Percentiles rank a stretch among this genome's conserved stretches.
Evolutionary conservation across 2,113 vertebrate genomes (phyloP).

Genomic region (Scatophagus argus): DNA sequence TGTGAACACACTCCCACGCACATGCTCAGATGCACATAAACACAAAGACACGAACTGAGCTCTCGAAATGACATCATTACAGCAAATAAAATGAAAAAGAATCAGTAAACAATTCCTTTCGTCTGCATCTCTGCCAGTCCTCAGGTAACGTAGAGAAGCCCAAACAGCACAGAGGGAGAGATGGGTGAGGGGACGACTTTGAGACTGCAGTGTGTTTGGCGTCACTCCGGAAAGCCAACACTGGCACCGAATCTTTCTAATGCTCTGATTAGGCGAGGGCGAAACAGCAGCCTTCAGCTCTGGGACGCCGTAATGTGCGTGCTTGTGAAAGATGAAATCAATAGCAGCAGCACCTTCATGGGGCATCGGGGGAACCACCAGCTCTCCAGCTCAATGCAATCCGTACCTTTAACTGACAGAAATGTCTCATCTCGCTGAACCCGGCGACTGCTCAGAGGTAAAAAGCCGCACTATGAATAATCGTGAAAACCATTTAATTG

Average conservation of each 20-base stretch:
- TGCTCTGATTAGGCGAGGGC: slow-evolving; percentile 68
- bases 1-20: slow-evolving; percentile 25
- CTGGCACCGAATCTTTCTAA: slow-evolving; percentile 57
- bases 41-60: slow-evolving; percentile 27
- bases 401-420: slow-evolving; percentile 62
- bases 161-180: slow-evolving; percentile 57
- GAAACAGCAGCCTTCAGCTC: slow-evolving; percentile 60
- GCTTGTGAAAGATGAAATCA: slow-evolving; percentile 72
- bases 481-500: slow-evolving; percentile 75
- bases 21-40: neutral
- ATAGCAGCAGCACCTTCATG: slow-evolving; percentile 64
- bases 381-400: slow-evolving; percentile 50
- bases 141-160: slow-evolving; percentile 60
- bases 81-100: slow-evolving; percentile 36
- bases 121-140: slow-evolving; percentile 55
- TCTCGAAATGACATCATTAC: slow-evolving; percentile 52
- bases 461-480: slow-evolving; percentile 70
- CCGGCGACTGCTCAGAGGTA: slow-evolving; percentile 63
- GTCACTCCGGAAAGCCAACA: slow-evolving; percentile 50
- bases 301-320: slow-evolving; percentile 65
- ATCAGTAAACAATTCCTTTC: slow-evolving; percentile 54
- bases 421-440: slow-evolving; percentile 62
- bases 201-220: slow-evolving; percentile 43
- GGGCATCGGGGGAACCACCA: slow-evolving; percentile 59
- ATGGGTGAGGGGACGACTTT: slow-evolving; percentile 42